Base-by-base conservation (phyloP, 2,797 vertebrate genomes). In the Spinus olivaceus region DNA sequence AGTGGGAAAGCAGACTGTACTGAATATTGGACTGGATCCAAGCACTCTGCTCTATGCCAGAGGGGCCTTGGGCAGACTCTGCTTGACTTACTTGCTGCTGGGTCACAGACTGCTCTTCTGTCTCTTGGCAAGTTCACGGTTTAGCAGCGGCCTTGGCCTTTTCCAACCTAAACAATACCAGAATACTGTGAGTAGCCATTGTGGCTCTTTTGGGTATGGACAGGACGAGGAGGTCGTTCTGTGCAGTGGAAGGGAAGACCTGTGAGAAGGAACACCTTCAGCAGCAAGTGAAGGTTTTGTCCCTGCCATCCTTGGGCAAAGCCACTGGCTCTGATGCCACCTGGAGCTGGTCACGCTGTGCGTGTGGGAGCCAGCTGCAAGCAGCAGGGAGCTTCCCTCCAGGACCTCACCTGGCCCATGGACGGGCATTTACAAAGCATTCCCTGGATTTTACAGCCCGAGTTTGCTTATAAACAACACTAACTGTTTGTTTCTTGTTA, bases 401-500 rank as follows among this genome's bases (percentile, higher is more conserved):
- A 23, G 85, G 74, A 63, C 86, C 81, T 80, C 73, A 35, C 64
- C 94, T 90, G 89, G 76, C 90, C 92, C n/a, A 14, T 2, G 93
- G 60, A 70, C 76, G 37, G 91, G 67, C 74, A 84, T 89, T 96
- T 92, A 89, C 86, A 94, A 96, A 96, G 93, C 87, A 86, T 78
- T 95, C 89, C 73, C 88, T 65, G 14, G 51, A 37, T 92, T 96
- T 97, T 96, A 95, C 93, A 51, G 96, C 85, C 91, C 5, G 33
- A 44, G n/a, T 94, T 97, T 96, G 94, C 97, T 97, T 97, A 96
- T 97, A 97, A 97, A 97, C 96, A 97, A 96, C 80, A 83, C 86
- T 79, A 59, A 42, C 95, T 96, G 91, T 97, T 97, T 97, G 95
- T 94, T 97, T 96, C 97, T 97, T 97, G 95, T 97, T 97, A 97